Evolutionary conservation across 2,888 invertebrate species (phyloP).

Genomic region (Dryobota labecula): DNA sequence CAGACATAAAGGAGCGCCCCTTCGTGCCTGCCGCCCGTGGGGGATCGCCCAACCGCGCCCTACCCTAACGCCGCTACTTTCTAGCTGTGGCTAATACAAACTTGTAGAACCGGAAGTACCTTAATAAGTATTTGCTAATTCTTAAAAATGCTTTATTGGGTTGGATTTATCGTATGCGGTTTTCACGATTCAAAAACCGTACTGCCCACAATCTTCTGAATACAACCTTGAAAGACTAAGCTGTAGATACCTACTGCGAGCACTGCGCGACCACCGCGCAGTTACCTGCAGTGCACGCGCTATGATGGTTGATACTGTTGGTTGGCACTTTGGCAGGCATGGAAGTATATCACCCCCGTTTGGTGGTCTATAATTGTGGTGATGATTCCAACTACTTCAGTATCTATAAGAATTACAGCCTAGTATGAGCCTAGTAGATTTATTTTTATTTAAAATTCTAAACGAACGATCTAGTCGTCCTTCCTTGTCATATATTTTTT

Average conservation of each 20-base stretch:
- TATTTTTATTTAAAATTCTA: conserved; percentile 73
- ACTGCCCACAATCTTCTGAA: background rate
- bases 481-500: conserved; percentile 73
- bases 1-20: no score
- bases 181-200: background rate
- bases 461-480: conserved; percentile 79
- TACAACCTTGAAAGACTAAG: background rate
- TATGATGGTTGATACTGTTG: no score
- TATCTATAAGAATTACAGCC: conserved; percentile 60
- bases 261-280: background rate
- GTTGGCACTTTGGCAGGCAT: no score
- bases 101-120: background rate
- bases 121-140: background rate
- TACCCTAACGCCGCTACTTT: no score
- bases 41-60: no score
- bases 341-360: no score
- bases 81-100: no score
- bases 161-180: background rate
- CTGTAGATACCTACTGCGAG: no score
- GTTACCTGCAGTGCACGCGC: no score
- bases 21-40: no score
- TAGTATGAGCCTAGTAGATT: conserved; percentile 83
- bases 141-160: background rate
- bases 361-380: no score
- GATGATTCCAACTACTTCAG: background rate